Evolutionary conservation across 2,113 vertebrate species (phyloP).

Genomic region (Cynoglossus semilaevis): DNA sequence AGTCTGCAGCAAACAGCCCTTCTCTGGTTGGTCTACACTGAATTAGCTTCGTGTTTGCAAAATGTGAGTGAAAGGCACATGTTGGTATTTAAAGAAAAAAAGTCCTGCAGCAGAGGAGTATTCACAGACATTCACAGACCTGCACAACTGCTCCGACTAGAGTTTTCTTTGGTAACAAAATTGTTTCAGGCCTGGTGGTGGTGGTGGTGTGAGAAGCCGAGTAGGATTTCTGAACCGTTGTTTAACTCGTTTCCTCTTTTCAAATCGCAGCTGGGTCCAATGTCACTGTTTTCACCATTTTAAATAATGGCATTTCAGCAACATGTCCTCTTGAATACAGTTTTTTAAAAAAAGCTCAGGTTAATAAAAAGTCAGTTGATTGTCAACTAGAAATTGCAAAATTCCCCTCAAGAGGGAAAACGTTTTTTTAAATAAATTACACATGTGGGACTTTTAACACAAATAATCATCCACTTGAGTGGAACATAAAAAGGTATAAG

Average conservation of each 20-base stretch:
- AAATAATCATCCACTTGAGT: conserved; percentile 33
- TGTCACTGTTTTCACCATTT: conserved; percentile 52
- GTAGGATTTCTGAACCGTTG: conserved; percentile 49
- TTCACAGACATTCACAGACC: conserved; percentile 42
- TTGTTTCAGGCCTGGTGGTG: conserved; percentile 58
- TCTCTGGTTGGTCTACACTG: conserved; percentile 52
- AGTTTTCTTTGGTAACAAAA: conserved; percentile 61
- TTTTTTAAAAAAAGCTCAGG: conserved; percentile 35
- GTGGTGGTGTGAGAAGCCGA: conserved; percentile 40
- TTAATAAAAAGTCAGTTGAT: conserved; percentile 75
- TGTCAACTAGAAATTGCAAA: conserved; percentile 75
- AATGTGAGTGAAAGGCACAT: conserved; percentile 57
- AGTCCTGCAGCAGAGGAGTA: conserved; percentile 38
- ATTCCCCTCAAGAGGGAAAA: conserved; percentile 65
- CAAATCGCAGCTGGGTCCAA: conserved; percentile 41
- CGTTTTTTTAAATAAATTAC: conserved; percentile 61
- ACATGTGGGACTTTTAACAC: conserved; percentile 48
- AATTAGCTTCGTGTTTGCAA: conserved; percentile 39
- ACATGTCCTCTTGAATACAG: conserved; percentile 42
- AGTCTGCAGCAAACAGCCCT: conserved; percentile 49
- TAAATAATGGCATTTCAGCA: conserved; percentile 59
- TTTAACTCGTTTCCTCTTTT: conserved; percentile 11
- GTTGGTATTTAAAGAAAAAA: conserved; percentile 43
- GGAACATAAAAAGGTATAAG: conserved; percentile 52
- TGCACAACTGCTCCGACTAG: conserved; percentile 28